Conservation (phyloP, 2,113 vertebrate species). For the Psettodes erumei region DNA sequence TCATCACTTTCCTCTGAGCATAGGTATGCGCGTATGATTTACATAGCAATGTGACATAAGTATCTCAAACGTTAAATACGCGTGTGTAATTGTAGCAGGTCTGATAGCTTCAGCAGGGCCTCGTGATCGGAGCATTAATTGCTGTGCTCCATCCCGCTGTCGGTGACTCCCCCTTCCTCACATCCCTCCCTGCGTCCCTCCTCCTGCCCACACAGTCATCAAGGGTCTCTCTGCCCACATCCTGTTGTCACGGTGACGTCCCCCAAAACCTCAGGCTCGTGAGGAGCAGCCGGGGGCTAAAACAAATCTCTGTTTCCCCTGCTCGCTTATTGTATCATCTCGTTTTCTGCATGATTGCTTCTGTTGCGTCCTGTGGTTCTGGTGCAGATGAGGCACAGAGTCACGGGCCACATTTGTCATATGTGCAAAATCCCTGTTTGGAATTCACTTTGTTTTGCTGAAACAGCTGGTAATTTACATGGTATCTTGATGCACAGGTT, state of each 20-base stretch:
- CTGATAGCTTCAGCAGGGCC: not conserved
- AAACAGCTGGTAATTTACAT: not conserved
- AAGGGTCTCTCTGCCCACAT: constrained; percentile 70
- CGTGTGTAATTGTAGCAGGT: not conserved
- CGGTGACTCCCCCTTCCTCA: constrained; percentile 33
- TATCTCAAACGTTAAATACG: not conserved
- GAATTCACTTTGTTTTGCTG: not conserved
- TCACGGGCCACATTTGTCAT: not conserved
- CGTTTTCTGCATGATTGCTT: constrained; percentile 38
- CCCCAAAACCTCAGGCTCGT: constrained; percentile 54
- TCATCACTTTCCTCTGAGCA: constrained; percentile 16
- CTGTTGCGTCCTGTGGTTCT: not conserved
- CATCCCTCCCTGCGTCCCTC: constrained; percentile 52
- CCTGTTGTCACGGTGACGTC: constrained; percentile 74
- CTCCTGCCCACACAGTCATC: constrained; percentile 63
- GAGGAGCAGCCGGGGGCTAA: constrained; percentile 47
- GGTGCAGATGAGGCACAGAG: not conserved
- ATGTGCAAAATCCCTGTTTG: not conserved
- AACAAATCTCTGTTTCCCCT: constrained; percentile 36
- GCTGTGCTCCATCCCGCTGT: constrained; percentile 54
- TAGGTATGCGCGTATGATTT: constrained; percentile 1
- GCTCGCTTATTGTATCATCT: constrained; percentile 35
- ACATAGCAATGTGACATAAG: not conserved
- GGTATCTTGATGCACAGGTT: too few relatives aligned
- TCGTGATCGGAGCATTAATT: constrained; percentile 31